Percentiles rank a stretch among this genome's conserved stretches.
Evolutionary conservation across 2,113 vertebrate species (phyloP).

Genomic region (Mus pahari): DNA sequence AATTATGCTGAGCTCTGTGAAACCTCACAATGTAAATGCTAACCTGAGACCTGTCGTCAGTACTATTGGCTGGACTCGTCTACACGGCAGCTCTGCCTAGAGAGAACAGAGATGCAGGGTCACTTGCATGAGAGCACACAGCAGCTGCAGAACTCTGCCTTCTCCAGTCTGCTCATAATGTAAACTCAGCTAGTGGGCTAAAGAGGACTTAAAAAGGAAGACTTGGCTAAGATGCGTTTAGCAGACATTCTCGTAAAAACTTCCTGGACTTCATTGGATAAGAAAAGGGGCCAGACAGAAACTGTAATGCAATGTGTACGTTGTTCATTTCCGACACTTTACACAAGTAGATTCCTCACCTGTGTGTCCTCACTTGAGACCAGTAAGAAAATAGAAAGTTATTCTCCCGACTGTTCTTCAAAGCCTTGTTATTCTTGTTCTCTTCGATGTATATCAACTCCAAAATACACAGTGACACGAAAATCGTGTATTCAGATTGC

Average conservation of each 20-base stretch:
- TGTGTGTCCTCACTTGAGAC: not conserved
- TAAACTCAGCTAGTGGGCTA: not conserved
- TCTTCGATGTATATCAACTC: constrained; percentile 64
- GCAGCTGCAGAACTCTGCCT: not conserved
- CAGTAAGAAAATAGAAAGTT: not conserved
- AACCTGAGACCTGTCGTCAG: too few species aligned
- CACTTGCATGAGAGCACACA: not conserved
- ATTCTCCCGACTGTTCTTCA: not conserved
- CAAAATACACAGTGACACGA: constrained; percentile 71
- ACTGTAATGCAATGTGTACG: not conserved
- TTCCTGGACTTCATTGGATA: not conserved
- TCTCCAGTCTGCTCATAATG: not conserved
- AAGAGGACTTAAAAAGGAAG: not conserved
- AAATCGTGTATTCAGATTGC: constrained; percentile 80
- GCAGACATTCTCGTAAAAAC: not conserved
- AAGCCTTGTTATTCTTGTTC: constrained; percentile 62
- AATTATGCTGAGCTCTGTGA: not conserved
- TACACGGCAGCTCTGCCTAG: not conserved
- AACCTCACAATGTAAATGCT: not conserved
- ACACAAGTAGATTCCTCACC: not conserved
- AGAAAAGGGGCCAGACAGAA: not conserved
- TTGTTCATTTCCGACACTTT: not conserved
- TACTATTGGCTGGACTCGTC: not conserved
- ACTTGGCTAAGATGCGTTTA: not conserved
- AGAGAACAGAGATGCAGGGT: not conserved